phyloP scores from a whole-genome alignment of 2,888 invertebrate species.

The Erebia palarica region DNA sequence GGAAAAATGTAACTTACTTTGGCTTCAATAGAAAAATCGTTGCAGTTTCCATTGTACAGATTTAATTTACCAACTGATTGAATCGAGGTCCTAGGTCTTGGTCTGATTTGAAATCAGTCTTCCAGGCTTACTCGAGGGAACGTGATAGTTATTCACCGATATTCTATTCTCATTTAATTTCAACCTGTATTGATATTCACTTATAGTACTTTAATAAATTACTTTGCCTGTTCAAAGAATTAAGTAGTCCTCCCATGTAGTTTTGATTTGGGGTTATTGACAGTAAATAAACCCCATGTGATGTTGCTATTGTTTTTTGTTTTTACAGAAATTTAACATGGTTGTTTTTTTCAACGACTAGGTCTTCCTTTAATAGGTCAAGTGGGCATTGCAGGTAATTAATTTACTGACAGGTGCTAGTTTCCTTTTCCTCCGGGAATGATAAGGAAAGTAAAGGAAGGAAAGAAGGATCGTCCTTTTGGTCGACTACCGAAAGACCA shows the following conservation, averaged over 20 bases:
- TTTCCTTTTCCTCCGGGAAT: too few relatives aligned
- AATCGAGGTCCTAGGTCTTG: constrained; percentile 58
- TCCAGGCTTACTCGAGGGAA: constrained; percentile 56
- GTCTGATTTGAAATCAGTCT: constrained; percentile 57
- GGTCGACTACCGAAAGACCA: too few relatives aligned
- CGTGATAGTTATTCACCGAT: constrained; percentile 47
- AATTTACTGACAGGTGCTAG: too few relatives aligned
- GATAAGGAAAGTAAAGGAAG: too few relatives aligned
- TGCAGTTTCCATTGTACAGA: constrained; percentile 29
- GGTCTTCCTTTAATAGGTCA: too few relatives aligned
- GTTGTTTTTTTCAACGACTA: too few relatives aligned
- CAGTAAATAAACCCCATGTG: too few relatives aligned
- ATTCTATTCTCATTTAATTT: constrained; percentile 45
- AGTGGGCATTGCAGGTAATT: too few relatives aligned
- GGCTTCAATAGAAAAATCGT: neutral
- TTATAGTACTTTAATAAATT: neutral
- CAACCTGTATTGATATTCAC: constrained; percentile 3
- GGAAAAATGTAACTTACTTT: neutral
- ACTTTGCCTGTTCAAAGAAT: neutral
- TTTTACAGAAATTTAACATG: too few relatives aligned
- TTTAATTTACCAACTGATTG: constrained; percentile 50
- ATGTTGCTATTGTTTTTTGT: too few relatives aligned
- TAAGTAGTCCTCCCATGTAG: neutral
- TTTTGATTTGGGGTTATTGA: neutral
- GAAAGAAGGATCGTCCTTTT: too few relatives aligned